Base-by-base conservation (phyloP, 1,140 invertebrate genomes). In the Pemphigus obesinymphae region DNA sequence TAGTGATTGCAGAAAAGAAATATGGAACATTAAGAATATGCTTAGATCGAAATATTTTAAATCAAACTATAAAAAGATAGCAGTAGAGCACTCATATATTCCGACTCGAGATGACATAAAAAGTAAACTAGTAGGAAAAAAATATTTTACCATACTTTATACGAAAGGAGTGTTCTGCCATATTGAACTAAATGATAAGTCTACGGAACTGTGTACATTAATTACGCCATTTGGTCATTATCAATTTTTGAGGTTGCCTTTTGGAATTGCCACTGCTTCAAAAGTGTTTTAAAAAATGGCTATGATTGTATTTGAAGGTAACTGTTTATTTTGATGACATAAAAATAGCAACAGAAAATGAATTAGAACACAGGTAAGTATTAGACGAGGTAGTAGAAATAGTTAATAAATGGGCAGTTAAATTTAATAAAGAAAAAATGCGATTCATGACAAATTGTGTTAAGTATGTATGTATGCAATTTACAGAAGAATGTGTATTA, bases 1-100 rank as follows among this genome's bases (percentile, higher is more conserved):
- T 87, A 58, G 84, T 88, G 0, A 82, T 85, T n/a, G 84, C 86
- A 6, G 83, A 84, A 37, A 88, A 88, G 82, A 84, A 66, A 84
- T n/a, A 86, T 82, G 85, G 85, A 8, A 82, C 78, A 58, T 81
- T 87, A 17, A 82, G 87, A 31, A 58, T 89, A 2, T 88, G 86
- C 82, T 84, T 87, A 17, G 87, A 89, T 82, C 87, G 85, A 7
- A 85, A 61, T n/a, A 23, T 84, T 66, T 63, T 85, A 29, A 85
- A 85, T 72, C 50, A 81, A 53, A 23, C 70, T n/a, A 58, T 83
- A 11, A 73, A 78, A 31, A 63, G 81, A n/a, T n/a, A n/a, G n/a
- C n/a, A n/a, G n/a, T n/a, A 82, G 75, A 83, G 34, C 23, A 73
- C 17, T 82, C 31, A 72, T 63, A 50, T 3, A 82, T 83, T 17